Conservation (phyloP, 2,888 invertebrate genomes). For the Rosalia funebris region DNA sequence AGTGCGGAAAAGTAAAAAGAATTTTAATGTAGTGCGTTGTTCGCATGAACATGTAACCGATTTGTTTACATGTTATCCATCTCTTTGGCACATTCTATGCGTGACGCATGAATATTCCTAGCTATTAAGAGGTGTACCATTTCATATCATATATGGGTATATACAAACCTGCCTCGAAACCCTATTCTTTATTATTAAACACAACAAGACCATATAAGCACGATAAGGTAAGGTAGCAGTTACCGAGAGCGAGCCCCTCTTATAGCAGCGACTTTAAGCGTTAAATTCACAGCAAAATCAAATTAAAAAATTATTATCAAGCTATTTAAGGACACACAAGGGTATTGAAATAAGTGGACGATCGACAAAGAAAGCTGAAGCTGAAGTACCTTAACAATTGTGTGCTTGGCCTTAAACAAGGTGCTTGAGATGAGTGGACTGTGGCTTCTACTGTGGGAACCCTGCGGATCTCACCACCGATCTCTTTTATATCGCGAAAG, state of each 20-base stretch:
- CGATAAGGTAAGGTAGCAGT: slow-evolving; percentile 3
- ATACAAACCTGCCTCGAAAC: too few relatives aligned
- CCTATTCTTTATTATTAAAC: background rate
- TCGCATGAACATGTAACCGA: too few relatives aligned
- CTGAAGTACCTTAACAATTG: slow-evolving; percentile 49
- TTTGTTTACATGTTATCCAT: too few relatives aligned
- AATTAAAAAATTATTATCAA: slow-evolving; percentile 46
- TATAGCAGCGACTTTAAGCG: slow-evolving; percentile 28
- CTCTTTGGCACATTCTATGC: too few relatives aligned
- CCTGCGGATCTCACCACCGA: slow-evolving; percentile 52
- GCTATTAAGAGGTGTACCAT: too few relatives aligned
- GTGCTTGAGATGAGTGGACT: slow-evolving; percentile 56
- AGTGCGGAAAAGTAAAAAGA: too few relatives aligned
- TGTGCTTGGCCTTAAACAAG: slow-evolving; percentile 50
- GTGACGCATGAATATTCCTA: too few relatives aligned
- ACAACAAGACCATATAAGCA: background rate
- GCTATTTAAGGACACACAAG: slow-evolving; percentile 45
- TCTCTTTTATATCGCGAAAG: slow-evolving; percentile 37
- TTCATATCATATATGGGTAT: too few relatives aligned
- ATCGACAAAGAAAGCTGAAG: slow-evolving; percentile 53
- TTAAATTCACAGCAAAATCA: slow-evolving; percentile 43
- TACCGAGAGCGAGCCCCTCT: slow-evolving; percentile 1
- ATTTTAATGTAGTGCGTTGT: too few relatives aligned
- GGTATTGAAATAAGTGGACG: slow-evolving; percentile 47
- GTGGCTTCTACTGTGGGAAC: slow-evolving; percentile 56